Conservation (phyloP, 2,797 vertebrate genomes). For the Gila robusta region DNA sequence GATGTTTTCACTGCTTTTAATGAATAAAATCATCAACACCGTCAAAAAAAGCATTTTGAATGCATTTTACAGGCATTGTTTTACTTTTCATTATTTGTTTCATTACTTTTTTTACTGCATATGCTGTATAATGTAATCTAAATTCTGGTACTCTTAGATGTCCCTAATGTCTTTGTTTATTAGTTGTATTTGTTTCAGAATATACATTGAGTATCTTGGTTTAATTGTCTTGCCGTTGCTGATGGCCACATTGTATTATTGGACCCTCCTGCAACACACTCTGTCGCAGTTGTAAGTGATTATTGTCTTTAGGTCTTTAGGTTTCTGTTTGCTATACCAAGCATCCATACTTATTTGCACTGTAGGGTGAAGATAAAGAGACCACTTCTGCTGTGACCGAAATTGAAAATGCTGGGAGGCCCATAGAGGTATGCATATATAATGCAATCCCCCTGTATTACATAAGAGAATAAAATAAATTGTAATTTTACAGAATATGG, state of each 20-base stretch:
- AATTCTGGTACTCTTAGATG: background rate
- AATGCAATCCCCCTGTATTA: background rate
- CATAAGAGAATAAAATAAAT: background rate
- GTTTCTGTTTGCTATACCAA: constrained; percentile 2
- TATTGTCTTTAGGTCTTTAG: constrained; percentile 15
- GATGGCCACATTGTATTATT: constrained; percentile 16
- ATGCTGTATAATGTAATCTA: background rate
- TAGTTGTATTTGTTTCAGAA: constrained; percentile 1
- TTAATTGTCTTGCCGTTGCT: constrained; percentile 12
- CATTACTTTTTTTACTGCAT: background rate
- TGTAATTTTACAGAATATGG: background rate
- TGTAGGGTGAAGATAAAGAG: constrained; percentile 22
- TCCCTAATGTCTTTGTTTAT: background rate
- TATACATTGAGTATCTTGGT: background rate
- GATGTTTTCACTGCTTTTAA: background rate
- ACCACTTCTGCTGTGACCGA: constrained; percentile 39
- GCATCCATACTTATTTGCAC: background rate
- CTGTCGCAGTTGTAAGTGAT: constrained; percentile 17
- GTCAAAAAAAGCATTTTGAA: background rate
- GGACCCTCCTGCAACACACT: background rate
- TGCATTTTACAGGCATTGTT: background rate
- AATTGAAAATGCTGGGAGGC: background rate
- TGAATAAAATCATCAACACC: background rate
- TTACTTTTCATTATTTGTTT: background rate
- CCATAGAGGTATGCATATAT: constrained; percentile 17